phyloP scores from a whole-genome alignment of 2,888 invertebrate species.

The Papilio demoleus region DNA sequence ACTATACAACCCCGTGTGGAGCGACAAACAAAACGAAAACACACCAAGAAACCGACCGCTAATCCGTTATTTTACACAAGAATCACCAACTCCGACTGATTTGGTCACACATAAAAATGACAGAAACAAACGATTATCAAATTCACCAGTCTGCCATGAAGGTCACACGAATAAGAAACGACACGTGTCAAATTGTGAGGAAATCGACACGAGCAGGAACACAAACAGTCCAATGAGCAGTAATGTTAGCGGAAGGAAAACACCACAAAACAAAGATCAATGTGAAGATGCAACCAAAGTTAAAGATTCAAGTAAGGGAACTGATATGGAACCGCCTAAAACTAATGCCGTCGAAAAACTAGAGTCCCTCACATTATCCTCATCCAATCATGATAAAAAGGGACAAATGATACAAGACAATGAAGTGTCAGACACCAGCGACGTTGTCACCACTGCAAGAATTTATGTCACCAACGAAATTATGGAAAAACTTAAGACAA shows the following conservation, averaged over 20 bases:
- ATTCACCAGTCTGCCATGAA: constrained; percentile 67
- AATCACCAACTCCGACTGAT: constrained; percentile 44
- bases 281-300: constrained; percentile 34
- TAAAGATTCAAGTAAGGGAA: constrained; percentile 43
- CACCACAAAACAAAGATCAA: constrained; percentile 47
- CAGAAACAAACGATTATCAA: constrained; percentile 67
- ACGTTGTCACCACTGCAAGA: constrained; percentile 71
- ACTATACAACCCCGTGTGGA: constrained; percentile 57
- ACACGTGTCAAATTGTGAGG: constrained; percentile 51
- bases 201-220: constrained; percentile 48
- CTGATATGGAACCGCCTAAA: constrained; percentile 43
- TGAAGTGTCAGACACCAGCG: constrained; percentile 76
- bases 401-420: constrained; percentile 77
- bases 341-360: constrained; percentile 52
- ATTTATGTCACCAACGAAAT: constrained; percentile 79
- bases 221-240: constrained; percentile 48
- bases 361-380: constrained; percentile 63
- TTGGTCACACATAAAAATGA: constrained; percentile 44
- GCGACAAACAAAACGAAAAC: constrained; percentile 38
- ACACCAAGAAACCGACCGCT: constrained; percentile 42
- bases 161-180: constrained; percentile 65
- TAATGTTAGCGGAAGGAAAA: constrained; percentile 50
- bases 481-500: constrained; percentile 72
- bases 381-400: constrained; percentile 67
- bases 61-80: constrained; percentile 43